Percentiles rank a stretch among this genome's conserved stretches.
These are phyloP conservation scores for Chrysina gloriosa DNA, from an alignment of 2,888 invertebrate species.

Conservation along the genomic window DNA sequence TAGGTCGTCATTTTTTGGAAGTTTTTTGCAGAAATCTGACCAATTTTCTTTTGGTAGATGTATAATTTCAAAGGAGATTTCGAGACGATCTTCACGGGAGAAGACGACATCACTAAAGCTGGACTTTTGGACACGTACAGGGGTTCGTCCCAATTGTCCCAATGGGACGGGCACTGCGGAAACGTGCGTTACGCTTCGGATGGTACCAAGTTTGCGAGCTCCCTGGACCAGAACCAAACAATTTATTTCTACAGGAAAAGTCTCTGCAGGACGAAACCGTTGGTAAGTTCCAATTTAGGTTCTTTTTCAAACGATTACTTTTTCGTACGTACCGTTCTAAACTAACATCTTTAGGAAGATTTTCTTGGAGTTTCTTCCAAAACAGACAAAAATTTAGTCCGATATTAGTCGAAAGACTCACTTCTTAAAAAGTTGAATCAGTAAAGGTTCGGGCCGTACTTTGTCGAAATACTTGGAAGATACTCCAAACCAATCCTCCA, in stretches of 20 bases:
- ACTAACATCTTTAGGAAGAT: no score
- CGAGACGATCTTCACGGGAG: slow-evolving; percentile 83
- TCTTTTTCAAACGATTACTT: no score
- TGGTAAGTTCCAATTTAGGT: slow-evolving; percentile 70
- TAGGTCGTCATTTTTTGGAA: no score
- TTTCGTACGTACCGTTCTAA: no score
- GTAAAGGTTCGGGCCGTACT: no score
- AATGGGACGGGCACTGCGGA: slow-evolving; percentile 84
- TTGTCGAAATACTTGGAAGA: no score
- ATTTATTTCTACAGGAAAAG: slow-evolving; percentile 85
- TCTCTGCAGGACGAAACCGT: slow-evolving; percentile 82
- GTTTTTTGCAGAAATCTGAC: no score
- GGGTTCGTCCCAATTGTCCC: slow-evolving; percentile 77
- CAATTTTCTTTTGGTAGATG: slow-evolving; percentile 71
- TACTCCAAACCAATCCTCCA: no score
- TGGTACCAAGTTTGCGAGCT: slow-evolving; percentile 85
- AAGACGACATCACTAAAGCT: slow-evolving; percentile 69
- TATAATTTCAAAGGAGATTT: slow-evolving; percentile 85
- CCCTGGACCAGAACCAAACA: slow-evolving; percentile 75
- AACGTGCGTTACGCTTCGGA: slow-evolving; percentile 83
- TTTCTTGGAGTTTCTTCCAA: no score
- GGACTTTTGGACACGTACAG: slow-evolving; percentile 84
- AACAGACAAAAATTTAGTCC: no score
- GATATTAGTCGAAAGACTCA: no score
- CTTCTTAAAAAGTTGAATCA: no score